A percentile compares a stretch with the other conserved stretches of the same genome.
phyloP scores from a whole-genome alignment of 2,797 vertebrate species.

The Enteromius unitaeniatus region DNA sequence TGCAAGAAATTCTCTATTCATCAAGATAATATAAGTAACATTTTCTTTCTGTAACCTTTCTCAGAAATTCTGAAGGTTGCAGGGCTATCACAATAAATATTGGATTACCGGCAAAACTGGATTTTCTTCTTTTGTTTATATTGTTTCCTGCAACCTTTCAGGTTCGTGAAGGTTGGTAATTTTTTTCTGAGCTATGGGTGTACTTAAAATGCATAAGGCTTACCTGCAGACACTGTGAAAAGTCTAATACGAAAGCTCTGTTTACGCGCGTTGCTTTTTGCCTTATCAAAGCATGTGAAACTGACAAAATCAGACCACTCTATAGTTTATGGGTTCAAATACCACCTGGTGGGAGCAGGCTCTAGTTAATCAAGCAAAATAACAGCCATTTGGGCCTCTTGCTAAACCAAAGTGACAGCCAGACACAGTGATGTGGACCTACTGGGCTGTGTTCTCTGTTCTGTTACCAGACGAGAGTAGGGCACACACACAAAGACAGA shows the following conservation, averaged over 20 bases:
- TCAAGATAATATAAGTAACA: not conserved
- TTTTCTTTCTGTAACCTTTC: not conserved
- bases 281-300: not conserved
- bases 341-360: constrained; percentile 3
- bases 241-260: not conserved
- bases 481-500: constrained; percentile 28
- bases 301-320: not conserved
- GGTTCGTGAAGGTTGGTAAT: not conserved
- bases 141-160: constrained; percentile 1
- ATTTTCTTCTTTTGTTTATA: not conserved
- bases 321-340: not conserved
- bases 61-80: not conserved
- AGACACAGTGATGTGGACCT: constrained; percentile 11
- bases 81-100: not conserved
- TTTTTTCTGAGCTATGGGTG: not conserved
- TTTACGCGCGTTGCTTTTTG: not conserved
- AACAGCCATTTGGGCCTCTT: constrained; percentile 5
- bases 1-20: not conserved
- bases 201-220: not conserved
- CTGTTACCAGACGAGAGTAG: constrained; percentile 1
- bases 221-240: not conserved
- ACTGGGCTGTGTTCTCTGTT: constrained; percentile 26
- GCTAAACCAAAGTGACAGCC: constrained; percentile 45
- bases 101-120: not conserved
- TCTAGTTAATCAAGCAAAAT: constrained; percentile 37